Conservation (phyloP, 1,140 invertebrate genomes). For the Drosophila saltans region DNA sequence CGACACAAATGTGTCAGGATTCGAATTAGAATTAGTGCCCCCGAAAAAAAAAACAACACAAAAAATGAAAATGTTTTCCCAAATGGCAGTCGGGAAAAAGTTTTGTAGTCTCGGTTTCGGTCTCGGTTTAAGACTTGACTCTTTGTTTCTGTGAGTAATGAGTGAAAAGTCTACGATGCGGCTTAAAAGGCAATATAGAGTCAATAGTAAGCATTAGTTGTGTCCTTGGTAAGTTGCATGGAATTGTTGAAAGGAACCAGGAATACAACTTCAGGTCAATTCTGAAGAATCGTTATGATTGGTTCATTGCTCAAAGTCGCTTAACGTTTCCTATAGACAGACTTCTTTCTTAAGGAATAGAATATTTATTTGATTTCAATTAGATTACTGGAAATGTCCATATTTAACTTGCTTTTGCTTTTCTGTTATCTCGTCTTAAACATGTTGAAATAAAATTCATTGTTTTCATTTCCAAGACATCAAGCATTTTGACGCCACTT, state of each 20-base stretch:
- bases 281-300: too few relatives aligned
- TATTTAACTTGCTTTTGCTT: too few relatives aligned
- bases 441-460: neutral
- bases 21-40: constrained; percentile 47
- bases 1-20: constrained; percentile 50
- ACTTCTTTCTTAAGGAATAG: too few relatives aligned
- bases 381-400: too few relatives aligned
- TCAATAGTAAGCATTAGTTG: too few relatives aligned
- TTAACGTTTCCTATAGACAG: too few relatives aligned
- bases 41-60: neutral
- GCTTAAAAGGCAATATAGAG: neutral
- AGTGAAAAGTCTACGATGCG: constrained; percentile 1
- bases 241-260: too few relatives aligned
- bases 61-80: constrained; percentile 5
- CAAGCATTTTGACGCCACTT: neutral
- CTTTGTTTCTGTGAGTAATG: constrained; percentile 5
- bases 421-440: too few relatives aligned
- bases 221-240: too few relatives aligned
- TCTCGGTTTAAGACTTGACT: neutral
- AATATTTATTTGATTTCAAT: too few relatives aligned
- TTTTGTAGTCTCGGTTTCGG: constrained; percentile 7
- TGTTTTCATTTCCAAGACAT: constrained; percentile 3
- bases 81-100: neutral
- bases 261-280: too few relatives aligned
- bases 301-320: too few relatives aligned